These are phyloP conservation scores for Scyliorhinus canicula DNA, from an alignment of 2,797 vertebrate species.

Conservation along the genomic window DNA sequence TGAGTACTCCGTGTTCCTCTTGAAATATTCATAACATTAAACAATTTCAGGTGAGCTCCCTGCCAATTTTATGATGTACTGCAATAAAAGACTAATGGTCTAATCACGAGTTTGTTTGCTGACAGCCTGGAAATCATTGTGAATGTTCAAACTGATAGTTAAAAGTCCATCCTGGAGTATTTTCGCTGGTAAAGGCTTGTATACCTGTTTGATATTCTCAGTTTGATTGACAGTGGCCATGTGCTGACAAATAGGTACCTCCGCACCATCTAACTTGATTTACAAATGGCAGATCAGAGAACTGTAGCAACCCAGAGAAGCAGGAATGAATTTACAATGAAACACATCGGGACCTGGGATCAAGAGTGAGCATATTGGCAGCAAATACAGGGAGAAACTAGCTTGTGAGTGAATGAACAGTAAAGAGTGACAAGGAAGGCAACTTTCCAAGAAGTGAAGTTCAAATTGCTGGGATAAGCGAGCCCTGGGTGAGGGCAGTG, in stretches of 20 bases:
- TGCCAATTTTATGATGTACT: background rate
- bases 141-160: background rate
- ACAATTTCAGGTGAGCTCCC: background rate
- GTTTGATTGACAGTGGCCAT: background rate
- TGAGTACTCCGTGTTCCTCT: background rate
- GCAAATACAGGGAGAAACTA: too few species aligned
- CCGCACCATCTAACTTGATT: background rate
- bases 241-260: background rate
- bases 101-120: background rate
- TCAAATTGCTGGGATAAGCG: too few species aligned
- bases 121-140: background rate
- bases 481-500: too few species aligned
- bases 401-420: too few species aligned
- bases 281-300: background rate
- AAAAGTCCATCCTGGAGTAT: background rate
- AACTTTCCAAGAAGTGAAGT: too few species aligned
- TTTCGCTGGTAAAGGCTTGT: background rate
- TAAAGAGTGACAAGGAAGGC: too few species aligned
- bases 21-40: conserved; percentile 8
- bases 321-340: too few species aligned
- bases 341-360: too few species aligned
- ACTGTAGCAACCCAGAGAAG: background rate
- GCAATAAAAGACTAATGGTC: background rate
- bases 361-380: too few species aligned
- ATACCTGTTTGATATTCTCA: background rate